Conservation (phyloP, 2,888 invertebrate genomes). For the Chouioia cunea region DNA sequence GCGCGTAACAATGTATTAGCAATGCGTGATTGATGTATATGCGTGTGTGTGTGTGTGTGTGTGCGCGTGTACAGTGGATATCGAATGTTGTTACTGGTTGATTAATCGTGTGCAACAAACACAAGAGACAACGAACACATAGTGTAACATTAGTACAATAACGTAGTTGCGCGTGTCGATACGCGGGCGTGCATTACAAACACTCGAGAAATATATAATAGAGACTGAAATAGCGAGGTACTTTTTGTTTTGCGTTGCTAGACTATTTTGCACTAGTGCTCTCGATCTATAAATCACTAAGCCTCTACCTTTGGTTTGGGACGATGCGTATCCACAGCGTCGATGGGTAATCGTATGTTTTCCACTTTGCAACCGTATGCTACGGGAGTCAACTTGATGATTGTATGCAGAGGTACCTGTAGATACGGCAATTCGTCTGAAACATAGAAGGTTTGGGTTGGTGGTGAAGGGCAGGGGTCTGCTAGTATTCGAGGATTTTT, state of each 20-base stretch:
- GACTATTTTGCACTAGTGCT: too few relatives aligned
- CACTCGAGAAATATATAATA: too few relatives aligned
- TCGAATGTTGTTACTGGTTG: too few relatives aligned
- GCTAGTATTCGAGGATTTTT: constrained; percentile 5
- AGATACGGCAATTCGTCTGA: constrained; percentile 90
- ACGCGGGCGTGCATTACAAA: too few relatives aligned
- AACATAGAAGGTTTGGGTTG: constrained; percentile 52
- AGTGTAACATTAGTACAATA: background rate
- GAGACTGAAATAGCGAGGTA: too few relatives aligned
- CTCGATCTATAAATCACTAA: constrained; percentile 26
- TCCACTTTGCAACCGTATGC: constrained; percentile 99
- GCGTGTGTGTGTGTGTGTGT: constrained; percentile 1
- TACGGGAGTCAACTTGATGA: constrained; percentile 96
- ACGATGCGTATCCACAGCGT: constrained; percentile 97
- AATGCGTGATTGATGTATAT: constrained; percentile 14
- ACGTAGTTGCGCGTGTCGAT: background rate
- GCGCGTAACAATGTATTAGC: too few relatives aligned
- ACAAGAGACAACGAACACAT: too few relatives aligned
- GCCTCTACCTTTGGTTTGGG: constrained; percentile 84
- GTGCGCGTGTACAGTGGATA: background rate
- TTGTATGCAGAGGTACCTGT: constrained; percentile 92
- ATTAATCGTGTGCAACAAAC: too few relatives aligned
- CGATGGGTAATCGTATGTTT: constrained; percentile 89
- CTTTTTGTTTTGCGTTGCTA: too few relatives aligned
- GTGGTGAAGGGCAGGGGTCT: constrained; percentile 22